A percentile compares a stretch with the other conserved stretches of the same genome.
These are phyloP conservation scores for Apis dorsata DNA, from an alignment of 1,140 invertebrate species.

Conservation along the genomic window DNA sequence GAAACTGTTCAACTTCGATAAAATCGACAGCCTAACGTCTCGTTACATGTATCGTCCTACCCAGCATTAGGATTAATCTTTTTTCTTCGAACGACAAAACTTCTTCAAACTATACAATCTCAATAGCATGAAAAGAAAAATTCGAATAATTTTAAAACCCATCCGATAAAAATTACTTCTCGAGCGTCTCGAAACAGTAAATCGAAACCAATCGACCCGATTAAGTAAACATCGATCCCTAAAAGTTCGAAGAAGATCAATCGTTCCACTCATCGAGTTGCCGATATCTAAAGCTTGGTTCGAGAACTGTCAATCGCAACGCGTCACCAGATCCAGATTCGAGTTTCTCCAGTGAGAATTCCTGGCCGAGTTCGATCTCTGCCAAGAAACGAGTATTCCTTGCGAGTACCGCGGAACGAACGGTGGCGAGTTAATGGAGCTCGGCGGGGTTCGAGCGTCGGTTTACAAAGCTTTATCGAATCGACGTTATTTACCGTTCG, in stretches of 20 bases:
- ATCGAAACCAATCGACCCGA: no score
- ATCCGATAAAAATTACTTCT: no score
- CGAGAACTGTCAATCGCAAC: neutral
- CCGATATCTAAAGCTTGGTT: neutral
- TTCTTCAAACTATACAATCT: no score
- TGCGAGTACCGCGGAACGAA: neutral
- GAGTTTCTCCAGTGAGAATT: neutral
- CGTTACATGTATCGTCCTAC: no score
- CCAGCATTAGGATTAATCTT: no score
- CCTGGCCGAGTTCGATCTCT: neutral
- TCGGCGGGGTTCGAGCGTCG: neutral
- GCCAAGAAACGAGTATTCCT: neutral
- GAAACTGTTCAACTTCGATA: no score
- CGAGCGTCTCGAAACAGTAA: no score
- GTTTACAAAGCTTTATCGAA: conserved; percentile 36
- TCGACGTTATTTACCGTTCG: conserved; percentile 32
- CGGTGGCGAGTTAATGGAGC: neutral
- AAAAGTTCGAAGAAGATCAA: neutral
- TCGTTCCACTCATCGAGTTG: neutral
- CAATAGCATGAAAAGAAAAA: no score
- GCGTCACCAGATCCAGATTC: neutral
- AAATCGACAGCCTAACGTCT: no score
- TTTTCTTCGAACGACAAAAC: no score
- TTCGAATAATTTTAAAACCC: no score
- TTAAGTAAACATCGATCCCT: no score